These are phyloP conservation scores for Tribolium madens DNA, from an alignment of 1,140 invertebrate genomes.

Conservation along the genomic window DNA sequence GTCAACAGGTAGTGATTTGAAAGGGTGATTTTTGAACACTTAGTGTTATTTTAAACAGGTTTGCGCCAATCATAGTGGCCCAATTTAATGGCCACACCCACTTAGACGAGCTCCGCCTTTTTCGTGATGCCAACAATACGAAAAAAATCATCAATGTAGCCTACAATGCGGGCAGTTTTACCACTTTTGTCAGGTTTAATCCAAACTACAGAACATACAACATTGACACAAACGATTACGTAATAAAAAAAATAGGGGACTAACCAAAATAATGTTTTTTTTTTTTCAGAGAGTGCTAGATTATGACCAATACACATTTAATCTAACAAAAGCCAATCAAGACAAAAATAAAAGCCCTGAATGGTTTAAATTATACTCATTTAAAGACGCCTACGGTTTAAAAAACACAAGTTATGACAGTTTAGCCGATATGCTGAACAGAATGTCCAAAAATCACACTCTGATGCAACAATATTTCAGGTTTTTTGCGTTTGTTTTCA, in stretches of 20 bases:
- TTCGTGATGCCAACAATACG: conserved; percentile 68
- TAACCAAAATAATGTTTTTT: too few species aligned
- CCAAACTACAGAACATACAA: conserved; percentile 52
- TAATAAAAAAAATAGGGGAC: conserved; percentile 21
- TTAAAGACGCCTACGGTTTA: conserved; percentile 60
- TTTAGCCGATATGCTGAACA: conserved; percentile 64
- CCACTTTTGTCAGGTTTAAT: conserved; percentile 62
- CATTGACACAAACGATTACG: conserved; percentile 31
- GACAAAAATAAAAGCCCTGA: conserved; percentile 25
- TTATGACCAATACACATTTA: conserved; percentile 52
- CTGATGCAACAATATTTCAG: conserved; percentile 26
- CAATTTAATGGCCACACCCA: conserved; percentile 88
- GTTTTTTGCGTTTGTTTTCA: conserved; percentile 13
- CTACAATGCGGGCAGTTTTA: conserved; percentile 84
- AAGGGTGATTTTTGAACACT: neutral
- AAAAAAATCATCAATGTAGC: conserved; percentile 71
- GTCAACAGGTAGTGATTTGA: conserved; percentile 66
- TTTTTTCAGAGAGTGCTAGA: conserved; percentile 50
- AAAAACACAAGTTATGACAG: conserved; percentile 66
- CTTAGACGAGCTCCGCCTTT: conserved; percentile 78
- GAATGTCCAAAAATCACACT: neutral
- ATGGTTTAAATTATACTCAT: conserved; percentile 55
- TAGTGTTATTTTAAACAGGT: conserved; percentile 59
- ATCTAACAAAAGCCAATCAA: conserved; percentile 49
- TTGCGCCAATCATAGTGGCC: conserved; percentile 72